These are phyloP conservation scores for Pinna nobilis DNA, from an alignment of 1,140 invertebrate genomes.

Conservation along the genomic window DNA sequence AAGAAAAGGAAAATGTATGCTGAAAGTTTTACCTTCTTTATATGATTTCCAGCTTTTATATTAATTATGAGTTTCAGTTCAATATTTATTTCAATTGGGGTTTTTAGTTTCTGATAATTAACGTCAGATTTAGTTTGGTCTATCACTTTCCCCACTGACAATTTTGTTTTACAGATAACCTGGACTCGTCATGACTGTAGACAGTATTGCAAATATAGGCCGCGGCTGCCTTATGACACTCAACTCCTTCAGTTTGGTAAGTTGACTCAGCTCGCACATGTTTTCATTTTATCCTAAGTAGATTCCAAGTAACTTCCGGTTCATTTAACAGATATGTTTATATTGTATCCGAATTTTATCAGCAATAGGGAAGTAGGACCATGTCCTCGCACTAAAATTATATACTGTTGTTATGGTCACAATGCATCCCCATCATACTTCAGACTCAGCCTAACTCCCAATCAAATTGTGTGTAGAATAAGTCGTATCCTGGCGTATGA, in stretches of 20 bases:
- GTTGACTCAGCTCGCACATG: not conserved
- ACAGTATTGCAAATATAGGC: not conserved
- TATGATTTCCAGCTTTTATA: too few species aligned
- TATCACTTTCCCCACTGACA: too few species aligned
- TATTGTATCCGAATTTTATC: not conserved
- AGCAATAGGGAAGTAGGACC: not conserved
- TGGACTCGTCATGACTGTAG: not conserved
- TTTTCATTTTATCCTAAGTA: not conserved
- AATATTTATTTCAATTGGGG: too few species aligned
- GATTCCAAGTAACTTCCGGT: not conserved
- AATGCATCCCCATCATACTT: not conserved
- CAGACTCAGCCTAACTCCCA: too few species aligned
- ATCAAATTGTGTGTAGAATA: too few species aligned
- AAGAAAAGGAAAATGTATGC: too few species aligned
- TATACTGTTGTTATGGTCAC: not conserved
- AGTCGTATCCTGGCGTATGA: too few species aligned
- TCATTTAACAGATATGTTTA: not conserved
- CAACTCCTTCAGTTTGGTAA: constrained; percentile 10
- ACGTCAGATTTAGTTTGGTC: too few species aligned
- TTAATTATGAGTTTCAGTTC: too few species aligned
- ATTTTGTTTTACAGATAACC: too few species aligned
- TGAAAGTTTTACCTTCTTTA: too few species aligned
- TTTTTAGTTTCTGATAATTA: too few species aligned
- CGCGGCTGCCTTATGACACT: not conserved
- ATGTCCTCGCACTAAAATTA: not conserved